Conservation (phyloP, 2,797 vertebrate species). For the Apogon hyalosoma region DNA sequence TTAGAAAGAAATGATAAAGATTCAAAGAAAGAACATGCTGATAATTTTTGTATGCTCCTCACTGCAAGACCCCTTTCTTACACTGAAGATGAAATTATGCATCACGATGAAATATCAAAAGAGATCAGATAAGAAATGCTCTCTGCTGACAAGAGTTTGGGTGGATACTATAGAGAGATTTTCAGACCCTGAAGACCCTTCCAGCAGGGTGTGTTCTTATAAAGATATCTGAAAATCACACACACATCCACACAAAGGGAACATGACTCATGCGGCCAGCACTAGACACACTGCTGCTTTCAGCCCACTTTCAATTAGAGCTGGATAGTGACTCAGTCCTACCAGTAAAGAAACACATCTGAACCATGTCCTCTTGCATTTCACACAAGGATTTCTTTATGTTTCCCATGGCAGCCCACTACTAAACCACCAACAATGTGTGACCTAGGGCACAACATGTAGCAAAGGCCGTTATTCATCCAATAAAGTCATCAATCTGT, state of each 20-base stretch:
- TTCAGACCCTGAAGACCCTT: conserved; percentile 10
- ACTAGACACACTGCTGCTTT: conserved; percentile 56
- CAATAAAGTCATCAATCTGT: neutral
- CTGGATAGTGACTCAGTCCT: conserved; percentile 74
- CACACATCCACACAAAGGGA: conserved; percentile 9
- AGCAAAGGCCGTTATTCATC: neutral
- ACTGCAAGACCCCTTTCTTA: too few species aligned
- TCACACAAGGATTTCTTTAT: conserved; percentile 22
- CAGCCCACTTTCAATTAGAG: conserved; percentile 71
- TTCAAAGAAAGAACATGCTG: too few species aligned
- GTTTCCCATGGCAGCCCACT: conserved; percentile 33
- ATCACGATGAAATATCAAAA: too few species aligned
- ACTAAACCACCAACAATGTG: conserved; percentile 6
- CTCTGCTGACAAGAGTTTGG: too few species aligned
- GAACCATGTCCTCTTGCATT: conserved; percentile 53
- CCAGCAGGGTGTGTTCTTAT: conserved; percentile 17
- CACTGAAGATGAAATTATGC: too few species aligned
- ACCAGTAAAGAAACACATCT: conserved; percentile 66
- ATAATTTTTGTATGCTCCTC: too few species aligned
- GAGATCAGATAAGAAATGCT: too few species aligned
- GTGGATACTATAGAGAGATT: neutral
- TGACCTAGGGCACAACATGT: neutral
- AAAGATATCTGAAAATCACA: conserved; percentile 9
- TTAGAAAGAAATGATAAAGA: too few species aligned
- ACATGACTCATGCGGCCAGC: conserved; percentile 61